phyloP scores from a whole-genome alignment of 2,113 vertebrate species.

The Zapornia atra region DNA sequence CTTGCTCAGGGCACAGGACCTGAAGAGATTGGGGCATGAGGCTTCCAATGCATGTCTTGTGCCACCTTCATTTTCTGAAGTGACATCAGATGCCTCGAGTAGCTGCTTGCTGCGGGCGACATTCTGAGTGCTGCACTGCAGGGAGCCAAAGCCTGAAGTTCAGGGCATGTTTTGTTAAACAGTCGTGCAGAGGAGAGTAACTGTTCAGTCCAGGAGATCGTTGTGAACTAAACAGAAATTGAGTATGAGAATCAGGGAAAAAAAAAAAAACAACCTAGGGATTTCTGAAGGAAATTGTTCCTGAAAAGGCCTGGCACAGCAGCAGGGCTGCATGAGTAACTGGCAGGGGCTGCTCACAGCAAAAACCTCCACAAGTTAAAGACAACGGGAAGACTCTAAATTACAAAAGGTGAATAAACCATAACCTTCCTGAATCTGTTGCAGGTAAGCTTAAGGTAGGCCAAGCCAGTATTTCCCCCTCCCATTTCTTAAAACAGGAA shows the following conservation, averaged over 20 bases:
- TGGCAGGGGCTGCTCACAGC: not conserved
- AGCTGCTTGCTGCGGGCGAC: not conserved
- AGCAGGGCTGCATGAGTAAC: not conserved
- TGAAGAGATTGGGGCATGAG: rapidly evolving
- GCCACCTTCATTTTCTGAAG: not conserved
- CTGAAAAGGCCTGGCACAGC: not conserved
- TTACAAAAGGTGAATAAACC: not conserved
- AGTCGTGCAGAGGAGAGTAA: not conserved
- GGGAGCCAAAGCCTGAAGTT: not conserved
- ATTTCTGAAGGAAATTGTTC: not conserved
- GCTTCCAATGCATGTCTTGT: not conserved
- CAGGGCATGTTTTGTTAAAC: not conserved
- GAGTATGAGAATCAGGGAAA: not conserved
- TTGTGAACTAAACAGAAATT: not conserved
- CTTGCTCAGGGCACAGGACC: not conserved
- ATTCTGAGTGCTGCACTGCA: not conserved
- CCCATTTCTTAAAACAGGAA: not conserved
- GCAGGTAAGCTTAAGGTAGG: not conserved
- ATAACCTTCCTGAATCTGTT: not conserved
- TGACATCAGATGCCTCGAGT: rapidly evolving
- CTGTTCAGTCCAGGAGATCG: not conserved
- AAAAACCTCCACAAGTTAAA: not conserved
- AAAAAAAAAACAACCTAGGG: not conserved
- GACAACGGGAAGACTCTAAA: not conserved
- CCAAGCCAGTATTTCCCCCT: not conserved